These are phyloP conservation scores for Anser brachyrhynchus DNA, from an alignment of 2,113 vertebrate genomes.

Conservation along the genomic window DNA sequence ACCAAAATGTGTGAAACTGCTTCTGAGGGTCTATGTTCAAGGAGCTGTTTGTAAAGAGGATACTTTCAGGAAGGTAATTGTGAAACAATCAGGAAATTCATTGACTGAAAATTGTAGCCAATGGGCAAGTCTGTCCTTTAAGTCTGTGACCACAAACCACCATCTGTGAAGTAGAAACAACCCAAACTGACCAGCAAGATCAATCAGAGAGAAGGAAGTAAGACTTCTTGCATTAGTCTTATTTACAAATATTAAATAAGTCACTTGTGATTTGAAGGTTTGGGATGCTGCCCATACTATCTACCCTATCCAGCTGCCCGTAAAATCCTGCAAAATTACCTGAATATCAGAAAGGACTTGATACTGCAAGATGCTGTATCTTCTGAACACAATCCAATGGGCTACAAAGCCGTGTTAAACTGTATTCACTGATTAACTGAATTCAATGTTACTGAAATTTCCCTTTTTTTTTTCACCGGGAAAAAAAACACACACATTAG, in stretches of 20 bases:
- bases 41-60: neutral
- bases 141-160: neutral
- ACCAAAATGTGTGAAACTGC: neutral
- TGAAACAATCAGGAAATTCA: neutral
- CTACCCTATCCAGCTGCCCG: neutral
- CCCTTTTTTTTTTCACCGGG: neutral
- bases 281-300: neutral
- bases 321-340: neutral
- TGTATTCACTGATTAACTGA: neutral
- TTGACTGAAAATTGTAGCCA: neutral
- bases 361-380: neutral
- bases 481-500: neutral
- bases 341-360: neutral
- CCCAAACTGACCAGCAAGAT: neutral
- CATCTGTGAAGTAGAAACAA: neutral
- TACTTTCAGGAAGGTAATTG: neutral
- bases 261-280: neutral
- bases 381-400: neutral
- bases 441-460: neutral
- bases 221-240: neutral
- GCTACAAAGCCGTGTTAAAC: neutral
- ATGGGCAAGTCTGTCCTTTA: neutral
- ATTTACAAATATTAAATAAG: neutral
- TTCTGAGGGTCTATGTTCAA: neutral
- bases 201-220: neutral